Percentiles rank a stretch among this genome's conserved stretches.
Evolutionary conservation across 2,113 vertebrate genomes (phyloP).

Genomic region (Colaptes auratus): DNA sequence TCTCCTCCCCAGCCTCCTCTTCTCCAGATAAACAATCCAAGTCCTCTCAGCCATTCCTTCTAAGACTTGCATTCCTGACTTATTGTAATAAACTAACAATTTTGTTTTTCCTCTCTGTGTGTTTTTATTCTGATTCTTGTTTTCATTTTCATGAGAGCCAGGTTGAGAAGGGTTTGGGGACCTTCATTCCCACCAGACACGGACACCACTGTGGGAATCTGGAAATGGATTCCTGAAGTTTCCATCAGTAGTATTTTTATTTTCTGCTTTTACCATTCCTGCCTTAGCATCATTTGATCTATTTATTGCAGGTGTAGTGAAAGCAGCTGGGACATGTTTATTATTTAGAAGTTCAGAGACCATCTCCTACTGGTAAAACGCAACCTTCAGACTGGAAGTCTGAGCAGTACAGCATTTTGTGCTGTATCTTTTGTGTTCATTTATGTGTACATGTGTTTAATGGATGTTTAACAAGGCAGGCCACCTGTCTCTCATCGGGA

Average conservation of each 20-base stretch:
- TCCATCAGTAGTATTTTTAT: neutral
- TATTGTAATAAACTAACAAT: neutral
- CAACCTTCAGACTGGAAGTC: neutral
- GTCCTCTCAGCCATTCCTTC: too few relatives aligned
- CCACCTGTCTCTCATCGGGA: fast-evolving
- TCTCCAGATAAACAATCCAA: too few relatives aligned
- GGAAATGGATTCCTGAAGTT: neutral
- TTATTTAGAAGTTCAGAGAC: neutral
- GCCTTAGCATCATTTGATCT: neutral
- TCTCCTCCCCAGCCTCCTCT: too few relatives aligned
- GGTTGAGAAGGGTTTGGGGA: neutral
- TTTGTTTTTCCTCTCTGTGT: neutral
- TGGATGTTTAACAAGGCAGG: neutral
- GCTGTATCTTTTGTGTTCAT: neutral
- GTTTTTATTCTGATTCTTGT: neutral
- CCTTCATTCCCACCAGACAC: neutral
- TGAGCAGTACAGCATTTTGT: neutral
- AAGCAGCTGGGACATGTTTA: neutral
- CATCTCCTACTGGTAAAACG: neutral
- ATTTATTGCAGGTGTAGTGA: neutral
- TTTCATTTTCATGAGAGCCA: neutral
- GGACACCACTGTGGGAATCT: neutral
- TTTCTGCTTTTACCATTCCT: neutral
- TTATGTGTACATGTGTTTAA: neutral
- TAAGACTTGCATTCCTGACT: neutral